Evolutionary conservation across 2,888 invertebrate species (phyloP).

Genomic region (Calameuta pallipes): DNA sequence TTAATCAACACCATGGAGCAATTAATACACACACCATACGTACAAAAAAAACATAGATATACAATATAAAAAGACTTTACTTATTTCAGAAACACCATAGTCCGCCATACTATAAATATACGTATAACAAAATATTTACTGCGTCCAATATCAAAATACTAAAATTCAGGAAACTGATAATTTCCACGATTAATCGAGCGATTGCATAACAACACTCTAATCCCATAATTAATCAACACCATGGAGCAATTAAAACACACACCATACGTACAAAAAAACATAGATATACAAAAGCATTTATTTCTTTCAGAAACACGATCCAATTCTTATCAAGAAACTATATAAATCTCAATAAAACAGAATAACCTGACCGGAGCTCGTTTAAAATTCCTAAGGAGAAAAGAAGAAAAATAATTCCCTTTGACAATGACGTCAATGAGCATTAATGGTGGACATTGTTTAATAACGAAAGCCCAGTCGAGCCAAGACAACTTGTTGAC

Average conservation of each 20-base stretch:
- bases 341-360: background rate
- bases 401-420: background rate
- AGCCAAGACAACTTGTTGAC: background rate
- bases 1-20: background rate
- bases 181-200: too few relatives aligned
- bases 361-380: background rate
- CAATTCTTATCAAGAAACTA: slow-evolving; percentile 8
- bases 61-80: background rate
- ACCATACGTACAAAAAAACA: background rate
- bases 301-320: background rate
- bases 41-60: background rate
- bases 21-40: background rate
- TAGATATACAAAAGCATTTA: background rate
- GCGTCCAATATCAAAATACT: too few relatives aligned
- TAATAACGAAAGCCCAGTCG: background rate
- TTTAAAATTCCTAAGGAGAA: slow-evolving; percentile 22
- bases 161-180: too few relatives aligned
- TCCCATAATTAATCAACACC: background rate
- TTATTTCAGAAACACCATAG: background rate
- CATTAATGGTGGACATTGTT: slow-evolving; percentile 25
- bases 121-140: too few relatives aligned
- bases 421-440: slow-evolving; percentile 19
- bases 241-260: background rate
- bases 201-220: too few relatives aligned
- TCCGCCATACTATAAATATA: too few relatives aligned